Percentiles rank a stretch among this genome's conserved stretches.
These are phyloP conservation scores for Argya squamiceps DNA, from an alignment of 2,797 vertebrate genomes.

Conservation along the genomic window DNA sequence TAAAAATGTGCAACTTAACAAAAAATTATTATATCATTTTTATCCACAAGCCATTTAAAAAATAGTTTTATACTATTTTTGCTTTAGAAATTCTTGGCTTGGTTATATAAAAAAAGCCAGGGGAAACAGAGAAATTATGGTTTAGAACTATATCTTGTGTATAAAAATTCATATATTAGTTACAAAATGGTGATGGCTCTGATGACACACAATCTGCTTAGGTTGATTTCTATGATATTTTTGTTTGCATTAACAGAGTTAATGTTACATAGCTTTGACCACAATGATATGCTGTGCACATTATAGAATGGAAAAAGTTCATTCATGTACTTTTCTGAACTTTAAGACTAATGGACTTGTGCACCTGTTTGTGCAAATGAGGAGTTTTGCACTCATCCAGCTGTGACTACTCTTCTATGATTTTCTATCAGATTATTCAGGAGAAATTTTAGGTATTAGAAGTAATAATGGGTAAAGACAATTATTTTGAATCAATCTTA, in stretches of 20 bases:
- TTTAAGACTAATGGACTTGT: not conserved
- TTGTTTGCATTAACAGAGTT: slow-evolving; percentile 21
- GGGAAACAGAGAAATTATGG: not conserved
- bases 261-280: not conserved
- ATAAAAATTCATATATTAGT: not conserved
- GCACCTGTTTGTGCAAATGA: not conserved
- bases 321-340: not conserved
- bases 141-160: not conserved
- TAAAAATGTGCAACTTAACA: not conserved
- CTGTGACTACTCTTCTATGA: not conserved
- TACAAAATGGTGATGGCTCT: not conserved
- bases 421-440: not conserved
- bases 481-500: not conserved
- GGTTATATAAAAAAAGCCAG: not conserved
- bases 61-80: not conserved
- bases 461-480: not conserved
- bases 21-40: not conserved
- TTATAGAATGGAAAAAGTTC: not conserved
- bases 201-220: not conserved
- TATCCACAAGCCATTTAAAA: not conserved
- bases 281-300: not conserved
- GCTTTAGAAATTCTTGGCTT: not conserved
- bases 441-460: not conserved
- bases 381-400: not conserved
- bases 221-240: not conserved